These are phyloP conservation scores for Gobionotothen gibberifrons DNA, from an alignment of 2,797 vertebrate species.

Conservation along the genomic window DNA sequence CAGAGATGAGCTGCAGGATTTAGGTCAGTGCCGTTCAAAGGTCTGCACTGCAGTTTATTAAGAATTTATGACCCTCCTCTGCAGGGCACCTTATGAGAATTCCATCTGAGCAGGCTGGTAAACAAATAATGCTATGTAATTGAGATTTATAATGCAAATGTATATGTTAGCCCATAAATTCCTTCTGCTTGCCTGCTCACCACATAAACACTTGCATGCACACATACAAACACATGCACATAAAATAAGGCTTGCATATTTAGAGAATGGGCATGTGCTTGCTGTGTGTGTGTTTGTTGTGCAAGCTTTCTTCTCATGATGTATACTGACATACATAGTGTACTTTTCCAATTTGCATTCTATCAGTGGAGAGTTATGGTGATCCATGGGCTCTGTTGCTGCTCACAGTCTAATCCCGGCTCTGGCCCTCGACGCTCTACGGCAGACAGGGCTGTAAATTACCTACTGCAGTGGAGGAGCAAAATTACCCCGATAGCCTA, in stretches of 20 bases:
- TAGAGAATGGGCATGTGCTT: constrained; percentile 51
- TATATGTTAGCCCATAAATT: constrained; percentile 74
- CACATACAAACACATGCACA: constrained; percentile 47
- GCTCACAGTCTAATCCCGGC: constrained; percentile 79
- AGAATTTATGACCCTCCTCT: constrained; percentile 84
- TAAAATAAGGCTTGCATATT: constrained; percentile 65
- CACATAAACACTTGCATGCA: constrained; percentile 46
- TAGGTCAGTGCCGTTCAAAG: constrained; percentile 84
- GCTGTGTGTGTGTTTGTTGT: constrained; percentile 35
- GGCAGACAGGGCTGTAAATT: constrained; percentile 82
- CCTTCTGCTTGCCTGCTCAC: constrained; percentile 38
- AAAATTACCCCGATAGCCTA: constrained; percentile 63
- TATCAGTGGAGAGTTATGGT: constrained; percentile 82
- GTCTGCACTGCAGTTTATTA: constrained; percentile 88
- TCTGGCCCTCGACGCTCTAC: constrained; percentile 74
- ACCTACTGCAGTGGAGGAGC: constrained; percentile 63
- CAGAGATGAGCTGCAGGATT: constrained; percentile 79
- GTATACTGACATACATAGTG: constrained; percentile 76
- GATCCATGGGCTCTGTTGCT: constrained; percentile 75
- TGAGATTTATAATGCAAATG: constrained; percentile 85
- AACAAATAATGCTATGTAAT: constrained; percentile 84
- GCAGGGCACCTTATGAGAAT: constrained; percentile 77
- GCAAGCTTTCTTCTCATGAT: constrained; percentile 77
- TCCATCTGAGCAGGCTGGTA: constrained; percentile 69
- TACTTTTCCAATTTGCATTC: constrained; percentile 85